A percentile compares a stretch with the other conserved stretches of the same genome.
Conservation (phyloP, 1,140 invertebrate genomes). For the Ooceraea biroi region DNA sequence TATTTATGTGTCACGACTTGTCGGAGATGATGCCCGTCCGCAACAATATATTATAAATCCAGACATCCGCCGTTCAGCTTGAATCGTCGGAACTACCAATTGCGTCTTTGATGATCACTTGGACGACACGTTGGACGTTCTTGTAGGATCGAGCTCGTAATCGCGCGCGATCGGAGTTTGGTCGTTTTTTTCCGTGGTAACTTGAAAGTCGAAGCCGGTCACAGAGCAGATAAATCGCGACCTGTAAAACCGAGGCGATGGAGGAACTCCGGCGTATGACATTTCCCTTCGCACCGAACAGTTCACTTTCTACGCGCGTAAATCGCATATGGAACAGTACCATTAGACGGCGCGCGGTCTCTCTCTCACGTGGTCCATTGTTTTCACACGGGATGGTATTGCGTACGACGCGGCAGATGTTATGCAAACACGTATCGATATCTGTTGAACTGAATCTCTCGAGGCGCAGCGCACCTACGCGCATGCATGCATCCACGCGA, state of each 20-base stretch:
- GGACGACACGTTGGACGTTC: not conserved
- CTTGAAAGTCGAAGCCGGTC: not conserved
- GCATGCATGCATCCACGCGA: not conserved
- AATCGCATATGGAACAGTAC: constrained; percentile 24
- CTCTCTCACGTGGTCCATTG: constrained; percentile 61
- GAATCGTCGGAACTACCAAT: constrained; percentile 7
- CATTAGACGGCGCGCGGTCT: not conserved
- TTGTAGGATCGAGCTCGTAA: not conserved
- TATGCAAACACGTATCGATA: constrained; percentile 58
- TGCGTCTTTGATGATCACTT: constrained; percentile 16
- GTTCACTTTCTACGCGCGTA: constrained; percentile 50
- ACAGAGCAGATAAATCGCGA: not conserved
- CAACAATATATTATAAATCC: constrained; percentile 26
- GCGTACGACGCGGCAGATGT: constrained; percentile 50
- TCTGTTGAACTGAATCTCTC: constrained; percentile 52
- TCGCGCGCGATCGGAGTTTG: not conserved
- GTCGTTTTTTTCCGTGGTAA: not conserved
- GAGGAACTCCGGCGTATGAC: constrained; percentile 1
- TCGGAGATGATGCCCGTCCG: constrained; percentile 5
- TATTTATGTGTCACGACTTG: not conserved
- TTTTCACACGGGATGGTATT: constrained; percentile 49
- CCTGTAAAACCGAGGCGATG: not conserved
- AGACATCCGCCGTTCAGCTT: not conserved
- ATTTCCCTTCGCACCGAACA: constrained; percentile 19
- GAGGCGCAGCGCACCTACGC: constrained; percentile 29